These are phyloP conservation scores for Pseudorhiza aurosa DNA, from an alignment of 30 jellyfish, hydroid and myxozoan genomes.

Conservation along the genomic window DNA sequence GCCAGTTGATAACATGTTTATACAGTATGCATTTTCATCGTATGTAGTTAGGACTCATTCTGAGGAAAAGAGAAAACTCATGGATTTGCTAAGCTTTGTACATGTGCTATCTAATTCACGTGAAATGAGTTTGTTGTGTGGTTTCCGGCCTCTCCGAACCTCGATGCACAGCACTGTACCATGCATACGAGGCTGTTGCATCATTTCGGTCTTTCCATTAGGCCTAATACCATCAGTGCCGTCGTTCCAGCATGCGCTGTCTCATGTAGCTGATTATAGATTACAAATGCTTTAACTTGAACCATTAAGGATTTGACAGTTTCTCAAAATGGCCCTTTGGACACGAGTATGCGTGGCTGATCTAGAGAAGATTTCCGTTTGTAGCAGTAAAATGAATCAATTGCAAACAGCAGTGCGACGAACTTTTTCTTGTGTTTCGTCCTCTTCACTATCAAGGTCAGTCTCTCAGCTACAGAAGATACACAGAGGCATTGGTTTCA, in stretches of 20 bases:
- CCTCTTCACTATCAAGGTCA: neutral
- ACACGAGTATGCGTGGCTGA: neutral
- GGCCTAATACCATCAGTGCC: constrained; percentile 4
- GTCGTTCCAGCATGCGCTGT: constrained; percentile 11
- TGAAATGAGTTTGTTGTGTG: neutral
- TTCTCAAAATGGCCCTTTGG: constrained; percentile 1
- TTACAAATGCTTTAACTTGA: neutral
- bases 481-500: neutral
- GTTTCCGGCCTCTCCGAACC: neutral
- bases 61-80: too few relatives aligned
- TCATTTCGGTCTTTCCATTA: constrained; percentile 4
- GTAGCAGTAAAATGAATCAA: neutral
- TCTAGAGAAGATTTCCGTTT: neutral
- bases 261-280: neutral
- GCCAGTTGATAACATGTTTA: too few relatives aligned
- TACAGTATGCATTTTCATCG: too few relatives aligned
- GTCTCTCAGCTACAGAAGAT: neutral
- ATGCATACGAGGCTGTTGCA: constrained; percentile 15
- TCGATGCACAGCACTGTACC: too few relatives aligned
- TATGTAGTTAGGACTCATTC: too few relatives aligned
- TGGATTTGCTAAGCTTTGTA: too few relatives aligned
- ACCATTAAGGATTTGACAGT: neutral
- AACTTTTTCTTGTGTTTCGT: neutral
- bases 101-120: too few relatives aligned
- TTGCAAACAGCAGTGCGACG: constrained; percentile 3